Conservation (phyloP, 2,797 vertebrate genomes). For the Malurus leucopterus region DNA sequence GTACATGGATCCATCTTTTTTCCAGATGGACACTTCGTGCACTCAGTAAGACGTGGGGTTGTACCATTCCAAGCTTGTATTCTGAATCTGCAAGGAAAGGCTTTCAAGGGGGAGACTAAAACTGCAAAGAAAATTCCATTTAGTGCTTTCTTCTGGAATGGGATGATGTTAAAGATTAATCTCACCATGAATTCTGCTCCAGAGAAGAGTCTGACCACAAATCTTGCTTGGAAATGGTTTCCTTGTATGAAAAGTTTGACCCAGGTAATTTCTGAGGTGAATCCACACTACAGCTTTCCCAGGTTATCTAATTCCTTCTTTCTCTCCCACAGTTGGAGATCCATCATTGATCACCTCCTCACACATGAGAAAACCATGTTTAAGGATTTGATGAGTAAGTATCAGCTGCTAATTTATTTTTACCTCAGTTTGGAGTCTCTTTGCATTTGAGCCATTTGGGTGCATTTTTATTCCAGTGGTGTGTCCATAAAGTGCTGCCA, state of each 20-base stretch:
- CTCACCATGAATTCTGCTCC: background rate
- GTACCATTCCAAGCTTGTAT: background rate
- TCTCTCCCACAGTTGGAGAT: conserved; percentile 84
- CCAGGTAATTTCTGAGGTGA: background rate
- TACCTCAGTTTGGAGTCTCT: background rate
- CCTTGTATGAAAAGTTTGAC: background rate
- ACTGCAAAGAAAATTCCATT: background rate
- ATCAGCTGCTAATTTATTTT: conserved; percentile 4
- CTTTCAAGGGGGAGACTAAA: background rate
- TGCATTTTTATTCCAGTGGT: background rate
- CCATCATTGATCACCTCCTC: conserved; percentile 93
- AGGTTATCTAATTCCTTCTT: background rate
- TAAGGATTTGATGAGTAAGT: conserved; percentile 98
- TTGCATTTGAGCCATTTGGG: background rate
- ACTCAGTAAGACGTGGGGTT: conserved; percentile 77
- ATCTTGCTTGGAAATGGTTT: background rate
- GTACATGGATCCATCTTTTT: conserved; percentile 95
- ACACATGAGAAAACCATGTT: conserved; percentile 99
- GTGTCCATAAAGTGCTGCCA: background rate
- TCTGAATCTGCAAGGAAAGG: background rate
- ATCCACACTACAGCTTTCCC: background rate
- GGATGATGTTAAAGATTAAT: background rate
- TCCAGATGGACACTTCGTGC: conserved; percentile 92
- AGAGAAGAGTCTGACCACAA: background rate
- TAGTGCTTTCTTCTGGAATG: background rate